Conservation (phyloP, 2,113 vertebrate species). For the Pleuronectes platessa region DNA sequence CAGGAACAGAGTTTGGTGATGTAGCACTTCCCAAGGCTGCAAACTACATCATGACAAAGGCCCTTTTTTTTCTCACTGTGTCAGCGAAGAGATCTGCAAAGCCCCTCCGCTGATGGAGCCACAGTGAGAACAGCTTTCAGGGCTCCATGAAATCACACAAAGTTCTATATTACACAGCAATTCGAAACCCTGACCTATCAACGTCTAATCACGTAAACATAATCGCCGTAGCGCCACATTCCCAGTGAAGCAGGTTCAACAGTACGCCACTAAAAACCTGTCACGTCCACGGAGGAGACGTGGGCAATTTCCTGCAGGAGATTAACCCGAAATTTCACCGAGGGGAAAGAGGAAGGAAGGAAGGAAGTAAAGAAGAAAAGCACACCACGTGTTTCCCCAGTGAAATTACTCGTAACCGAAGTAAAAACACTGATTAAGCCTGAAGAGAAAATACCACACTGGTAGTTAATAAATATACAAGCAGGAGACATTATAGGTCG, state of each 20-base stretch:
- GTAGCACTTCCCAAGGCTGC: slow-evolving; percentile 47
- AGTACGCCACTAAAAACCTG: slow-evolving; percentile 63
- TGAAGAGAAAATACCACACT: slow-evolving; percentile 44
- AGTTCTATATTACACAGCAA: slow-evolving; percentile 56
- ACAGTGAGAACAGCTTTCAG: slow-evolving; percentile 42
- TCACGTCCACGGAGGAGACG: slow-evolving; percentile 51
- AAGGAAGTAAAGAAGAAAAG: slow-evolving; percentile 17
- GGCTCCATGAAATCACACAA: slow-evolving; percentile 45
- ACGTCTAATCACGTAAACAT: slow-evolving; percentile 63
- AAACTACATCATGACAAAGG: slow-evolving; percentile 25
- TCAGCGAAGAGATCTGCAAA: slow-evolving; percentile 6
- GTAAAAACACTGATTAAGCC: slow-evolving; percentile 45
- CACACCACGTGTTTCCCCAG: slow-evolving; percentile 36
- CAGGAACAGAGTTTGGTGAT: slow-evolving; percentile 40
- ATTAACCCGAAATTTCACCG: slow-evolving; percentile 61
- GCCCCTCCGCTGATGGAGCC: slow-evolving; percentile 33
- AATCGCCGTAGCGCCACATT: slow-evolving; percentile 40
- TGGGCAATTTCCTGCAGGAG: slow-evolving; percentile 62
- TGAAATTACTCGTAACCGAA: slow-evolving; percentile 47
- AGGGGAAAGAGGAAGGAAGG: slow-evolving; percentile 26
- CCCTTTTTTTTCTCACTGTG: background rate
- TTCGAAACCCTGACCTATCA: slow-evolving; percentile 54
- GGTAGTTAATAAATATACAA: slow-evolving; percentile 68
- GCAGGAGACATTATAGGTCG: slow-evolving; percentile 43
- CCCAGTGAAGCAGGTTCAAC: slow-evolving; percentile 55